Conservation (phyloP, 2,113 vertebrate genomes). For the Origma solitaria region DNA sequence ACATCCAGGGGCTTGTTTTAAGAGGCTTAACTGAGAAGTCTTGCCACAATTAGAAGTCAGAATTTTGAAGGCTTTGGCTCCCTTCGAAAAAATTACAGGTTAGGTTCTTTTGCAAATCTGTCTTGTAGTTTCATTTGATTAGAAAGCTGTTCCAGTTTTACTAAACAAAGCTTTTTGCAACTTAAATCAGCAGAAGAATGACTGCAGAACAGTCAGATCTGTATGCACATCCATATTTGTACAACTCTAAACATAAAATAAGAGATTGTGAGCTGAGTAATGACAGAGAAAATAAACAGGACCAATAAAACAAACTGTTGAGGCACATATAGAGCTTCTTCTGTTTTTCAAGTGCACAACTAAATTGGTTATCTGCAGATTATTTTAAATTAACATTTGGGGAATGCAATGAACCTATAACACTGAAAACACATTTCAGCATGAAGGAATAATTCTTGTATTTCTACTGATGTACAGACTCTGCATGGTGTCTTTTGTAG, state of each 20-base stretch:
- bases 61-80: neutral
- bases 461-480: neutral
- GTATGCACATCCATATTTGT: neutral
- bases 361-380: neutral
- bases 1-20: neutral
- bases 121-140: neutral
- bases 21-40: neutral
- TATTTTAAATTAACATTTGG: neutral
- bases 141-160: neutral
- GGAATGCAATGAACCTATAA: neutral
- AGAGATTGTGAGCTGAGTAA: neutral
- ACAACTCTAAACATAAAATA: neutral
- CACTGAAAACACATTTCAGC: neutral
- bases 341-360: neutral
- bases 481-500: neutral
- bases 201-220: neutral
- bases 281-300: neutral
- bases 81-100: neutral
- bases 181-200: neutral
- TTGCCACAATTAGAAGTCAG: neutral
- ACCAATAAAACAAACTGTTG: neutral
- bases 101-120: neutral
- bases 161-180: neutral
- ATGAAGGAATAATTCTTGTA: neutral
- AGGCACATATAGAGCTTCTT: neutral